phyloP scores from a whole-genome alignment of 2,888 invertebrate genomes.

The Drosophila yooni region DNA sequence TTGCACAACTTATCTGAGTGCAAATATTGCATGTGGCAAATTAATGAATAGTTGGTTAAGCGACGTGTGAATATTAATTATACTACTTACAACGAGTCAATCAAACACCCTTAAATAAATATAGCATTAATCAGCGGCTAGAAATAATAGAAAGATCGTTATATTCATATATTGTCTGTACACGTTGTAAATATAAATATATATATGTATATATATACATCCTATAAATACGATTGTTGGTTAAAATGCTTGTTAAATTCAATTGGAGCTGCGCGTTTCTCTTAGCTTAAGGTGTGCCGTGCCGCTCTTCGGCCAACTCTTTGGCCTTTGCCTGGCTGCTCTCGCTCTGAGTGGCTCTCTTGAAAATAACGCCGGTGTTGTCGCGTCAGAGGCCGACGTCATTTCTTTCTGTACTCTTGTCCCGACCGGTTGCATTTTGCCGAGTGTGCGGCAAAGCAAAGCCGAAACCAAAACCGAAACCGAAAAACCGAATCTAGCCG shows the following conservation, averaged over 20 bases:
- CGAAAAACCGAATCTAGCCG: constrained; percentile 25
- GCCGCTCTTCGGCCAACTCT: constrained; percentile 6
- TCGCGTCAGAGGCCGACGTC: constrained; percentile 26
- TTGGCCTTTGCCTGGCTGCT: background rate
- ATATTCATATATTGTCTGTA: background rate
- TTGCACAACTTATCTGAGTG: background rate
- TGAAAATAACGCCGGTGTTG: constrained; percentile 1
- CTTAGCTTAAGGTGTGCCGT: background rate
- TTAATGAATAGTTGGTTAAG: background rate
- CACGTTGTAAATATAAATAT: background rate
- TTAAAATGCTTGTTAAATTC: background rate
- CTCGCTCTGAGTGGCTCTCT: constrained; percentile 10
- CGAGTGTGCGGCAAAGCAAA: constrained; percentile 23
- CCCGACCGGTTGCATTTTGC: constrained; percentile 40
- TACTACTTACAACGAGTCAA: background rate
- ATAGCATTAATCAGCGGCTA: background rate
- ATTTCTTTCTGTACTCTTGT: constrained; percentile 55
- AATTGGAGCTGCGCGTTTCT: background rate
- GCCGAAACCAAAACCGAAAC: constrained; percentile 28
- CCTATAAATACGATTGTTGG: background rate
- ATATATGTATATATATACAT: too few species aligned
- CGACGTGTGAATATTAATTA: background rate
- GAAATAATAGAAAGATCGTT: background rate
- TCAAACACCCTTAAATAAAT: background rate
- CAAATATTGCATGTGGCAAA: background rate